A percentile compares a stretch with the other conserved stretches of the same genome.
These are phyloP conservation scores for Eupristina koningsbergeri DNA, from an alignment of 1,140 invertebrate genomes.

Conservation along the genomic window DNA sequence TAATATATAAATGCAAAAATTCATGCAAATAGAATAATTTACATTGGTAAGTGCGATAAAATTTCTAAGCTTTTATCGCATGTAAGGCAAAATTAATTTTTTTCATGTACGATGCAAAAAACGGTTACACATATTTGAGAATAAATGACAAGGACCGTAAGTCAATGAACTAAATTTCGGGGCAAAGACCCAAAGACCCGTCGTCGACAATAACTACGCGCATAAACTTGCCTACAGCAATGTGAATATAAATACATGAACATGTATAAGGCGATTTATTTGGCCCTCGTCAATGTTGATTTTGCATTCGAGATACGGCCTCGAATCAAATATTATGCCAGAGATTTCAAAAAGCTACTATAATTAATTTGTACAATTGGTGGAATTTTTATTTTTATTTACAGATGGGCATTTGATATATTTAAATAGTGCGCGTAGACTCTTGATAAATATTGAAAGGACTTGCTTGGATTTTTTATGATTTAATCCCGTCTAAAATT, in stretches of 20 bases:
- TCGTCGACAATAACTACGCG: too few relatives aligned
- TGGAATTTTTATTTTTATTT: not conserved
- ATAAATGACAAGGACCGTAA: not conserved
- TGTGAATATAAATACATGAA: conserved; percentile 4
- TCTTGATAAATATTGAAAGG: not conserved
- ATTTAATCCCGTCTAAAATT: not conserved
- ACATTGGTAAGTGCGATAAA: too few relatives aligned
- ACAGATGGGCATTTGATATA: not conserved
- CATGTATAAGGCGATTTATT: not conserved
- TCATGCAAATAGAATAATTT: too few relatives aligned
- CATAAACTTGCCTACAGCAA: not conserved
- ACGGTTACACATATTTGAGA: not conserved
- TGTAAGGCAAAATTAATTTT: not conserved
- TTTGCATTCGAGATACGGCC: not conserved
- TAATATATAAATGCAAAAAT: too few relatives aligned
- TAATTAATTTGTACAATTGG: not conserved
- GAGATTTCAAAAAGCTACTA: not conserved
- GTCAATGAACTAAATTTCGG: not conserved
- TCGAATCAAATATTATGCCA: not conserved
- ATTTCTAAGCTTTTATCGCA: too few relatives aligned
- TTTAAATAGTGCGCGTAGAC: not conserved
- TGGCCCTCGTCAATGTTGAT: not conserved
- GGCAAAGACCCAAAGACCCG: not conserved
- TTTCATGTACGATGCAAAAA: not conserved
- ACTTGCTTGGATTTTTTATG: not conserved